Percentiles rank a stretch among this genome's conserved stretches.
These are phyloP conservation scores for Acromyrmex heyeri DNA, from an alignment of 1,140 invertebrate species.

Conservation along the genomic window DNA sequence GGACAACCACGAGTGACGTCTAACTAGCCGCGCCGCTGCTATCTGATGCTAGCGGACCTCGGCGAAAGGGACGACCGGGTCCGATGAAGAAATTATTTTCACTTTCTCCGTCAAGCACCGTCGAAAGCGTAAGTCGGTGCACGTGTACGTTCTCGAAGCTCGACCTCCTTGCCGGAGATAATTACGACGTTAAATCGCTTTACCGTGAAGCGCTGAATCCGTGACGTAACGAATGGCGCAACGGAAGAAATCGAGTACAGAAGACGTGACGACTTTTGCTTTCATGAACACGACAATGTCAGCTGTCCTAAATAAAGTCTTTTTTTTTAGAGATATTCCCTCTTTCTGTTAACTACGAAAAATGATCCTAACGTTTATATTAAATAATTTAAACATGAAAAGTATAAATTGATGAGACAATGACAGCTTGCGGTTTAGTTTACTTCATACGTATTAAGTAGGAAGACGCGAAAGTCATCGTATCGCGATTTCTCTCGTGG, in stretches of 20 bases:
- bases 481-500: conserved; percentile 20
- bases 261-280: conserved; percentile 5
- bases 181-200: conserved; percentile 55
- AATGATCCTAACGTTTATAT: not conserved
- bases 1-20: conserved; percentile 56
- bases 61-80: conserved; percentile 43
- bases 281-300: conserved; percentile 10
- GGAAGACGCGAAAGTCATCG: conserved; percentile 4
- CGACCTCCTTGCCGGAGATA: conserved; percentile 39
- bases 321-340: too few relatives aligned
- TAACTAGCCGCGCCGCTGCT: conserved; percentile 57
- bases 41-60: conserved; percentile 34
- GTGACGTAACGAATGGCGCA: conserved; percentile 49
- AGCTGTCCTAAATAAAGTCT: not conserved
- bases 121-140: conserved; percentile 41
- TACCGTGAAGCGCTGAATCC: conserved; percentile 29
- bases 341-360: not conserved
- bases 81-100: conserved; percentile 68
- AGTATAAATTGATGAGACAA: conserved; percentile 9
- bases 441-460: not conserved
- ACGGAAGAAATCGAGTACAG: conserved; percentile 30
- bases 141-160: conserved; percentile 39
- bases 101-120: conserved; percentile 62
- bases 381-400: not conserved
- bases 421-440: not conserved